A percentile compares a stretch with the other conserved stretches of the same genome.
phyloP scores from a whole-genome alignment of 2,797 vertebrate genomes.

The Crenichthys baileyi region DNA sequence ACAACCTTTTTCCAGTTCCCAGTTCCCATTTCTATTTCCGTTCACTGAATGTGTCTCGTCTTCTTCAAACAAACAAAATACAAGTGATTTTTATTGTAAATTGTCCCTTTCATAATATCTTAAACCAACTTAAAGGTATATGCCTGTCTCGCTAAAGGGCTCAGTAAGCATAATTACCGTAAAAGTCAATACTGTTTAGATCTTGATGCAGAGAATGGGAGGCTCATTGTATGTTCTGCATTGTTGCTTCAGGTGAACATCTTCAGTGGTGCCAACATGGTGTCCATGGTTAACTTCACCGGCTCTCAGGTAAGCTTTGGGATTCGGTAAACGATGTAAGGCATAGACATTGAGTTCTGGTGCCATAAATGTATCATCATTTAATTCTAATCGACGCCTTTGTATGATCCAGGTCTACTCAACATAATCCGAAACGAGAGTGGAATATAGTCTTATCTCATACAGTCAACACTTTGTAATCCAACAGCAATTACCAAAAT shows the following conservation, averaged over 20 bases:
- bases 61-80: neutral
- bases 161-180: neutral
- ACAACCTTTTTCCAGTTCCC: neutral
- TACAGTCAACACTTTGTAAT: neutral
- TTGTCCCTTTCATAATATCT: neutral
- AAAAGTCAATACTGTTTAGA: neutral
- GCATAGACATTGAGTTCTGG: neutral
- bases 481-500: neutral
- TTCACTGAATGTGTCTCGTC: neutral
- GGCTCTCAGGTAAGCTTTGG: conserved; percentile 87
- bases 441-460: neutral
- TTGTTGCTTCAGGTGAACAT: conserved; percentile 88
- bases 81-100: neutral
- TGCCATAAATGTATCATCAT: neutral
- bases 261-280: conserved; percentile 91
- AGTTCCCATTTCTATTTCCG: neutral
- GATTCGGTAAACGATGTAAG: too few relatives aligned
- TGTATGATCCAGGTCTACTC: too few relatives aligned
- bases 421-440: neutral
- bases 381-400: neutral
- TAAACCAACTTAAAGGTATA: neutral
- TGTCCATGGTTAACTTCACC: conserved; percentile 92
- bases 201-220: neutral
- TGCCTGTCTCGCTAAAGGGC: neutral
- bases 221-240: conserved; percentile 5